phyloP scores from a whole-genome alignment of 92 coral and sea anemone species.

The Paragorgia papillata region DNA sequence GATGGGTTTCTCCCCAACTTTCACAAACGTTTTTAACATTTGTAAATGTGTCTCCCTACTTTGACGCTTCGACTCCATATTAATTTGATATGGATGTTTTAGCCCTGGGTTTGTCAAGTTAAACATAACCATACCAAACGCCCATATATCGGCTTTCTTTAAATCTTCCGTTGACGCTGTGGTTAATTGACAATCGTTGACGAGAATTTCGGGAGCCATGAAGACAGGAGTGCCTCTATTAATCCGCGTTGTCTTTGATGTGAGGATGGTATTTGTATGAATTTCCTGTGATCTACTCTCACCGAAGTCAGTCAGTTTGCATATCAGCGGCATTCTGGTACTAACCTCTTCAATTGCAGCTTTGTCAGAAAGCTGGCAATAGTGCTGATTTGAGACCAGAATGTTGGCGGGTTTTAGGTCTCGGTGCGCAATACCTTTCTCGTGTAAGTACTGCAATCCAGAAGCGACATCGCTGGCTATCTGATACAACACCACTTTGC shows the following conservation, averaged over 20 bases:
- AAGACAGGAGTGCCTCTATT: conserved; percentile 51
- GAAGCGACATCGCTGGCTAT: conserved; percentile 24
- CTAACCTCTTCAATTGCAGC: conserved; percentile 17
- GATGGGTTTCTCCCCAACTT: neutral
- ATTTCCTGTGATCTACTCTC: conserved; percentile 45
- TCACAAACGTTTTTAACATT: neutral
- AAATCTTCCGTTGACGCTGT: conserved; percentile 28
- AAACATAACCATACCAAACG: conserved; percentile 51
- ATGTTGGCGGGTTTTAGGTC: conserved; percentile 54
- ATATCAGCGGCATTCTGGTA: conserved; percentile 31
- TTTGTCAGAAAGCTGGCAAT: neutral
- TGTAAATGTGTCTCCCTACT: neutral
- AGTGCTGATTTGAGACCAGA: conserved; percentile 51
- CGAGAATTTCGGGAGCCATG: conserved; percentile 61
- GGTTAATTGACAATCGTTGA: conserved; percentile 2
- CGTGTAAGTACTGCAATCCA: conserved; percentile 43
- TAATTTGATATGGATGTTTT: conserved; percentile 35
- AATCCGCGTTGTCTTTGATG: conserved; percentile 39
- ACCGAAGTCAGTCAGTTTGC: conserved; percentile 59
- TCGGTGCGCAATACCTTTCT: conserved; percentile 50
- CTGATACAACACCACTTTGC: neutral
- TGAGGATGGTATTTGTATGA: conserved; percentile 57
- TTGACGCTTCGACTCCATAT: conserved; percentile 2
- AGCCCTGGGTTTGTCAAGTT: conserved; percentile 45
- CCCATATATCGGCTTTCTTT: conserved; percentile 52